These are phyloP conservation scores for Hemicordylus capensis DNA, from an alignment of 2,113 vertebrate species.

Conservation along the genomic window DNA sequence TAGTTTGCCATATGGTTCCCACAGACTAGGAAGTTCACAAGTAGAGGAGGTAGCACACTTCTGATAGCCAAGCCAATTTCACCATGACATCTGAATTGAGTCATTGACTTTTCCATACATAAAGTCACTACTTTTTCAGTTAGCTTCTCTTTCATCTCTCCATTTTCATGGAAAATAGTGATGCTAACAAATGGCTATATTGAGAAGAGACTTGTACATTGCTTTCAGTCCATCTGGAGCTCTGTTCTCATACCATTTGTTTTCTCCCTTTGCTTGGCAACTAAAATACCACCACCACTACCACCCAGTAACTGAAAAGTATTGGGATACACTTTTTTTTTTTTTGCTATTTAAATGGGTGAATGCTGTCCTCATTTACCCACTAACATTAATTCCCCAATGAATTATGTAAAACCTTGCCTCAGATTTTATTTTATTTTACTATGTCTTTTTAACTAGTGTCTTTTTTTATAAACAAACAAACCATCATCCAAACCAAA, in stretches of 20 bases:
- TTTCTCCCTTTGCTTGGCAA: background rate
- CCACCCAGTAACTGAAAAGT: slow-evolving; percentile 22
- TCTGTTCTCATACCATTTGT: background rate
- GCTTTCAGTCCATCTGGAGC: background rate
- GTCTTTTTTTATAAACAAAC: too few species aligned
- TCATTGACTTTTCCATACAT: background rate
- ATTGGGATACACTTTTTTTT: slow-evolving; percentile 16
- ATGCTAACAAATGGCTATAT: background rate
- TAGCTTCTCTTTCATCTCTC: slow-evolving; percentile 25
- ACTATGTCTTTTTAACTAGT: slow-evolving; percentile 4
- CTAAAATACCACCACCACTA: background rate
- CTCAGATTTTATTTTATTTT: slow-evolving; percentile 28
- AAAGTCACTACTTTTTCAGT: background rate
- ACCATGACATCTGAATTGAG: background rate
- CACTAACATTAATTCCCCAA: background rate
- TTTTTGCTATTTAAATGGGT: background rate
- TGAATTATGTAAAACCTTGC: slow-evolving; percentile 36
- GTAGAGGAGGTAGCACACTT: background rate
- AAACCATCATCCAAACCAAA: background rate
- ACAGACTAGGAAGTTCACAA: background rate
- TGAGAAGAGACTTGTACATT: slow-evolving; percentile 32
- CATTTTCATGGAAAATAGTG: slow-evolving; percentile 6
- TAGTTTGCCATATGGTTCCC: background rate
- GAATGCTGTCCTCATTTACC: background rate
- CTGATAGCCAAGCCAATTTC: background rate